These are phyloP conservation scores for Glaucomys volans DNA, from an alignment of 2,113 vertebrate species.

Conservation along the genomic window DNA sequence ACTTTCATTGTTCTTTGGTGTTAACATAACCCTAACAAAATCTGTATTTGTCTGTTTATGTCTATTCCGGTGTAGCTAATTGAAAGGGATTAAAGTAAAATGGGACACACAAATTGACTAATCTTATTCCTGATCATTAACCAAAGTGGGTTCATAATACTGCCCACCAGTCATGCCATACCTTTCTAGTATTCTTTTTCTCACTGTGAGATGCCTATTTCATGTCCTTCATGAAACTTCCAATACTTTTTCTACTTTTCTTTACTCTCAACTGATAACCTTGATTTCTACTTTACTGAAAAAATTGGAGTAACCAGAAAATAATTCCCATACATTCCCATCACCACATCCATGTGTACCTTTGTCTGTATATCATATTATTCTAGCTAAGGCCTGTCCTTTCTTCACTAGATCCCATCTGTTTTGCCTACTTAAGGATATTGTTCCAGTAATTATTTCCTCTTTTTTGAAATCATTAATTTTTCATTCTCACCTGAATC, in stretches of 20 bases:
- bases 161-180: not conserved
- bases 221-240: not conserved
- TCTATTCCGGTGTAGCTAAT: not conserved
- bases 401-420: not conserved
- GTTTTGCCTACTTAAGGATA: not conserved
- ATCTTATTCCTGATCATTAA: not conserved
- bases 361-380: not conserved
- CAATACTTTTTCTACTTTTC: not conserved
- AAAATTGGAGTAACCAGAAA: not conserved
- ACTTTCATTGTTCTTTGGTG: not conserved
- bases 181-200: not conserved
- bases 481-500: not conserved
- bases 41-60: not conserved
- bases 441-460: not conserved
- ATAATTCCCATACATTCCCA: not conserved
- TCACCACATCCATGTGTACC: not conserved
- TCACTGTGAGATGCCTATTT: not conserved
- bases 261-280: not conserved
- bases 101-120: not conserved
- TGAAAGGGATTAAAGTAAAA: not conserved
- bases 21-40: slow-evolving; percentile 13
- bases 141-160: not conserved
- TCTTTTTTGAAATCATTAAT: not conserved
- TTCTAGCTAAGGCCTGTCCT: not conserved
- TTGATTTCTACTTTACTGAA: not conserved